A percentile compares a stretch with the other conserved stretches of the same genome.
phyloP scores from a whole-genome alignment of 1,140 invertebrate genomes.

The Vanessa tameamea region DNA sequence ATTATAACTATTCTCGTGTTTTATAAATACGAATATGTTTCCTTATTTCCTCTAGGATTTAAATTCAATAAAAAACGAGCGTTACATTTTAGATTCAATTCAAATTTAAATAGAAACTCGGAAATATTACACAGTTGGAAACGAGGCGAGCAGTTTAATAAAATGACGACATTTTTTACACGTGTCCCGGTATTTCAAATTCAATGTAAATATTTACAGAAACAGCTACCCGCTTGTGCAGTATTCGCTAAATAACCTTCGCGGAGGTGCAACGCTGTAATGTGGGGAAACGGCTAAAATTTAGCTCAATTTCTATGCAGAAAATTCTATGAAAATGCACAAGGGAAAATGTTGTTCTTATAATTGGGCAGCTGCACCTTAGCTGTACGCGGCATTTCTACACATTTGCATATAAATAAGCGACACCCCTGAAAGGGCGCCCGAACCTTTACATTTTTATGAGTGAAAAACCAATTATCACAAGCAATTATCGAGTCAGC shows the following conservation, averaged over 20 bases:
- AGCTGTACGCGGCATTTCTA: slow-evolving; percentile 64
- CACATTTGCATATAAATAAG: slow-evolving; percentile 77
- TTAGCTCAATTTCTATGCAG: slow-evolving; percentile 65
- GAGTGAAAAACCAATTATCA: slow-evolving; percentile 73
- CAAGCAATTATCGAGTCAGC: slow-evolving; percentile 72
- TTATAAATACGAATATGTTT: not conserved
- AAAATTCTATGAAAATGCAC: slow-evolving; percentile 73
- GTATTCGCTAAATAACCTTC: slow-evolving; percentile 46
- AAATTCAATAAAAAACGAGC: not conserved
- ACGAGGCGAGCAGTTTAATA: slow-evolving; percentile 15
- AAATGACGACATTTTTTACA: slow-evolving; percentile 37
- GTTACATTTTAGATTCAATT: not conserved
- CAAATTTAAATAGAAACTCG: slow-evolving; percentile 1
- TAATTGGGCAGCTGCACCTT: slow-evolving; percentile 73
- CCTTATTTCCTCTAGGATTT: not conserved
- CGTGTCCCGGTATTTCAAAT: slow-evolving; percentile 41
- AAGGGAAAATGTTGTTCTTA: slow-evolving; percentile 68
- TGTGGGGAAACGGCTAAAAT: slow-evolving; percentile 47
- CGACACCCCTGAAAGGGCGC: slow-evolving; percentile 56
- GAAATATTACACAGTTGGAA: slow-evolving; percentile 1
- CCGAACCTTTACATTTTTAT: slow-evolving; percentile 70
- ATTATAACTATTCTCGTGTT: not conserved
- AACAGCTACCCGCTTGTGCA: slow-evolving; percentile 45
- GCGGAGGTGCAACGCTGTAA: slow-evolving; percentile 46
- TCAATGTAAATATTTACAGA: slow-evolving; percentile 57